A percentile compares a stretch with the other conserved stretches of the same genome.
These are phyloP conservation scores for Ptiloglossa arizonensis DNA, from an alignment of 1,140 invertebrate genomes.

Conservation along the genomic window DNA sequence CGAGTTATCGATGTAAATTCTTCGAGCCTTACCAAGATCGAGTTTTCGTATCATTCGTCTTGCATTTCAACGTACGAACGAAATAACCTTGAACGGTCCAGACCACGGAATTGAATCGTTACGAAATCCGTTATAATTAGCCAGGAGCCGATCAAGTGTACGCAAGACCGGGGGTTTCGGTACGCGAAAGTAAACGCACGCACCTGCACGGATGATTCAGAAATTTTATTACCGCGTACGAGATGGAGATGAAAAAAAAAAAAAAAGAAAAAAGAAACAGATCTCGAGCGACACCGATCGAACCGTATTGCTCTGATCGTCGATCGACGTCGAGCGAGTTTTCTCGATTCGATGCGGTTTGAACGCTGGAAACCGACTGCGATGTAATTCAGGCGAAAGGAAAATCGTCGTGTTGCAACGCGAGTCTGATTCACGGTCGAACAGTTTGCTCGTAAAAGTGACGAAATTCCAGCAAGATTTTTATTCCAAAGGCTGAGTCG, in stretches of 20 bases:
- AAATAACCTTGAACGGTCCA: neutral
- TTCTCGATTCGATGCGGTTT: neutral
- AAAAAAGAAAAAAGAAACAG: no score
- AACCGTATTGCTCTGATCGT: neutral
- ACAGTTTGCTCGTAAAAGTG: constrained; percentile 4
- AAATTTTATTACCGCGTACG: neutral
- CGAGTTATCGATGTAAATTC: no score
- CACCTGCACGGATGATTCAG: constrained; percentile 17
- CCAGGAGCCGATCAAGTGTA: neutral
- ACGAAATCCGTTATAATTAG: constrained; percentile 21
- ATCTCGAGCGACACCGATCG: no score
- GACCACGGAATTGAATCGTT: neutral
- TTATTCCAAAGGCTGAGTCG: neutral
- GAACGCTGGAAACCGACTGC: neutral
- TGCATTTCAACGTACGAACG: neutral
- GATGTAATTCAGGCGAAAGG: constrained; percentile 23
- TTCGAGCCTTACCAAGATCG: no score
- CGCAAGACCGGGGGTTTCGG: neutral
- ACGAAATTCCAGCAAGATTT: constrained; percentile 16
- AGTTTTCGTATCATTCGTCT: no score
- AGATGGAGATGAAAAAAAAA: neutral
- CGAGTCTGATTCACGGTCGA: constrained; percentile 29
- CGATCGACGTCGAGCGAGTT: neutral
- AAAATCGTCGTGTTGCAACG: constrained; percentile 25
- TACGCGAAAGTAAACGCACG: constrained; percentile 6